Evolutionary conservation across 2,888 invertebrate species (phyloP).

Genomic region (Sinotaia quadrata): DNA sequence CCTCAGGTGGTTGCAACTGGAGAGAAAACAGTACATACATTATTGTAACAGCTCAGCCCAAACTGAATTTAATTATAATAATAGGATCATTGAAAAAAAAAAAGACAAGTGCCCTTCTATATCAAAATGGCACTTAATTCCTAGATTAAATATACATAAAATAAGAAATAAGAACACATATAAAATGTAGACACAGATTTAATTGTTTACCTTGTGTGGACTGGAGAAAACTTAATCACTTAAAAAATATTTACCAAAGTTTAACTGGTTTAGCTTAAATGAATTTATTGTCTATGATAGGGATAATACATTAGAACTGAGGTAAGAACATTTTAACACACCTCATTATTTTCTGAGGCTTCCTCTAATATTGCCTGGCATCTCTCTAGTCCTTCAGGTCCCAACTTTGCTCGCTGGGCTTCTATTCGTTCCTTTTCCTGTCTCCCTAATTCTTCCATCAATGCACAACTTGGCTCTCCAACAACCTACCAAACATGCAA

Average conservation of each 20-base stretch:
- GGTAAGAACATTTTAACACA: constrained; percentile 69
- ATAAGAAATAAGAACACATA: background rate
- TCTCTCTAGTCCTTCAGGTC: constrained; percentile 80
- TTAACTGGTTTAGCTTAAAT: too few relatives aligned
- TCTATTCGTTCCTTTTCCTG: constrained; percentile 83
- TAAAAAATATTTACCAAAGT: too few relatives aligned
- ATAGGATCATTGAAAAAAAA: background rate
- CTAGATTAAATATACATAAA: background rate
- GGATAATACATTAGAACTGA: too few relatives aligned
- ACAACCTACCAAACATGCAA: constrained; percentile 62
- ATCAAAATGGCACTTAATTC: too few relatives aligned
- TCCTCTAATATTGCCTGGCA: constrained; percentile 78
- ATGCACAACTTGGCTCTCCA: constrained; percentile 78
- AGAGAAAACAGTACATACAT: background rate
- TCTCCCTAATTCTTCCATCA: constrained; percentile 79
- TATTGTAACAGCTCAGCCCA: background rate
- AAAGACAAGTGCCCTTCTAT: background rate
- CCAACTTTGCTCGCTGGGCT: constrained; percentile 79
- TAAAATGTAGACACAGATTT: background rate
- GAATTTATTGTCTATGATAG: too few relatives aligned
- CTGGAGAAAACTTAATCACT: background rate
- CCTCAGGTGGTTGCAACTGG: constrained; percentile 81
- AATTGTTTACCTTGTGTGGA: too few relatives aligned
- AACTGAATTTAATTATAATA: background rate
- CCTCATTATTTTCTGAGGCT: constrained; percentile 85